Evolutionary conservation across 2,888 invertebrate species (phyloP).

Genomic region (Machimus rusticus): DNA sequence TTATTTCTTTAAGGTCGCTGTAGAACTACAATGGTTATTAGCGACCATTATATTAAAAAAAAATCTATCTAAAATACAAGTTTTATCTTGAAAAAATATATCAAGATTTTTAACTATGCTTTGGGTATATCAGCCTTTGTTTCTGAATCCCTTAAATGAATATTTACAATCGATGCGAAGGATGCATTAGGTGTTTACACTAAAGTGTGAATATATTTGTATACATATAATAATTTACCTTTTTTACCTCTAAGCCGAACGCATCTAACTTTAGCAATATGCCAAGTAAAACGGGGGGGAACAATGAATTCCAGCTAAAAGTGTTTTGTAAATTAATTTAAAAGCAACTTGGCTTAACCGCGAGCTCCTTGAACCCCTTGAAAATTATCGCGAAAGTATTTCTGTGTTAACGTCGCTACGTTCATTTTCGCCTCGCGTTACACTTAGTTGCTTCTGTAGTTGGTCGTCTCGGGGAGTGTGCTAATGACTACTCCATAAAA

Average conservation of each 20-base stretch:
- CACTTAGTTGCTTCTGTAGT: neutral
- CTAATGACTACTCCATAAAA: slow-evolving; percentile 12
- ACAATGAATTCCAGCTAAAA: neutral
- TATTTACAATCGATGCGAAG: neutral
- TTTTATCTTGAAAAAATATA: too few relatives aligned
- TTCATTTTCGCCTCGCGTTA: neutral
- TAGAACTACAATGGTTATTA: too few relatives aligned
- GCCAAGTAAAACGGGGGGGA: neutral
- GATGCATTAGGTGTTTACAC: neutral
- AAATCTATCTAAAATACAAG: too few relatives aligned
- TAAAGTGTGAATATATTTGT: neutral
- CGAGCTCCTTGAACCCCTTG: neutral
- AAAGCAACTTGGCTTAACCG: neutral
- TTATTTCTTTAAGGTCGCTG: too few relatives aligned
- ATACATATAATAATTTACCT: neutral
- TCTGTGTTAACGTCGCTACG: neutral
- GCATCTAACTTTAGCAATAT: neutral
- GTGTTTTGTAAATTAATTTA: neutral
- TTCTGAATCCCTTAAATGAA: neutral
- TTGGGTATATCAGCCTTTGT: too few relatives aligned
- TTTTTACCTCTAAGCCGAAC: neutral
- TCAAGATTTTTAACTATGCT: too few relatives aligned
- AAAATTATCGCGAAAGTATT: neutral
- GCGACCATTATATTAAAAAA: too few relatives aligned
- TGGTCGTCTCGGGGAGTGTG: neutral